Conservation (phyloP, 1,140 invertebrate species). For the Temnothorax nylanderi region DNA sequence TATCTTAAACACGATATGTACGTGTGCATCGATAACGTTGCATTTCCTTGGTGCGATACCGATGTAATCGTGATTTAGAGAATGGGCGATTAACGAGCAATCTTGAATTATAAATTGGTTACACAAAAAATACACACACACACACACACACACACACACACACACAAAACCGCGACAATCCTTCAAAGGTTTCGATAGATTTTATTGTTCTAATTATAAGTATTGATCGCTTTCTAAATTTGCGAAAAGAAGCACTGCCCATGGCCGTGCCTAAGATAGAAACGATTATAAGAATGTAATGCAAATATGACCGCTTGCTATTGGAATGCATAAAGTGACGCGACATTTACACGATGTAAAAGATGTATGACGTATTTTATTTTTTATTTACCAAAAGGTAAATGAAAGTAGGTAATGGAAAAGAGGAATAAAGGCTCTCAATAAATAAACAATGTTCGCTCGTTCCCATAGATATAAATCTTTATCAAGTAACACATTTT, state of each 20-base stretch:
- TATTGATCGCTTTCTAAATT: background rate
- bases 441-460: background rate
- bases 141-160: background rate
- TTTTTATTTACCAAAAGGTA: background rate
- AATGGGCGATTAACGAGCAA: background rate
- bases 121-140: background rate
- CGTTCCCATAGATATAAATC: background rate
- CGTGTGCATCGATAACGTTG: constrained; percentile 1
- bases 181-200: background rate
- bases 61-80: constrained; percentile 2
- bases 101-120: background rate
- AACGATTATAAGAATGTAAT: constrained; percentile 5
- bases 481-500: constrained; percentile 3
- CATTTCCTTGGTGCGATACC: background rate
- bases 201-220: constrained; percentile 24
- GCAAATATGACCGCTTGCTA: background rate
- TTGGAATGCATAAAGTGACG: constrained; percentile 30
- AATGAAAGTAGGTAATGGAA: no score
- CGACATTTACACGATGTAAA: background rate
- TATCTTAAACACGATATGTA: constrained; percentile 8
- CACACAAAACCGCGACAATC: constrained; percentile 19
- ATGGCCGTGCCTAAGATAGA: constrained; percentile 30
- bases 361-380: background rate
- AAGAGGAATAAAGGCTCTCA: background rate
- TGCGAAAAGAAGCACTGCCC: constrained; percentile 33